phyloP scores from a whole-genome alignment of 2,113 vertebrate genomes.

The Corythaeola cristata region DNA sequence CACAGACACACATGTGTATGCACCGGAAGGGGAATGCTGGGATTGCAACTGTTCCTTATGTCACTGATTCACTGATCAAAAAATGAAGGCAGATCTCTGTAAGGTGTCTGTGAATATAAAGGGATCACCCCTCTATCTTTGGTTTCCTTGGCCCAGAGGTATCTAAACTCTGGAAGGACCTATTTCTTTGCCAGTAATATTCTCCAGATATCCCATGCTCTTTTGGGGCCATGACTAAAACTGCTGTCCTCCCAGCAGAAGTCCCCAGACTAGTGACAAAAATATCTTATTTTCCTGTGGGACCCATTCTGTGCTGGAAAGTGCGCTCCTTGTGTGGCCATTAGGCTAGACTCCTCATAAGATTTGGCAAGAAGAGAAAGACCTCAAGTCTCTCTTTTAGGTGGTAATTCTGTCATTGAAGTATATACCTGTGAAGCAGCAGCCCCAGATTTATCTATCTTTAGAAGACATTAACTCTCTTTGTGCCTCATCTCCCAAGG shows the following conservation, averaged over 20 bases:
- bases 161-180: not conserved
- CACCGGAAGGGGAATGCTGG: not conserved
- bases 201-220: not conserved
- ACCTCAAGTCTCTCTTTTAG: not conserved
- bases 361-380: not conserved
- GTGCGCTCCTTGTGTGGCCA: not conserved
- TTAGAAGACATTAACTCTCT: not conserved
- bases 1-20: too few relatives aligned
- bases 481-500: not conserved
- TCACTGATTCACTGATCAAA: not conserved
- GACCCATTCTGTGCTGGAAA: rapidly evolving
- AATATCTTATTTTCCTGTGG: not conserved
- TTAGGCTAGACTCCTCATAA: not conserved
- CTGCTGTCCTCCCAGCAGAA: not conserved
- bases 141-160: not conserved
- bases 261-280: not conserved
- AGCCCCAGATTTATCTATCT: not conserved
- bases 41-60: not conserved
- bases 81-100: not conserved
- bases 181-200: not conserved
- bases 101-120: not conserved
- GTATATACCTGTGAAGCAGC: not conserved
- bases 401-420: not conserved
- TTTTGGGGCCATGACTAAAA: not conserved
- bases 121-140: not conserved